A percentile compares a stretch with the other conserved stretches of the same genome.
Conservation (phyloP, 2,113 vertebrate species). For the Amphiprion percula region DNA sequence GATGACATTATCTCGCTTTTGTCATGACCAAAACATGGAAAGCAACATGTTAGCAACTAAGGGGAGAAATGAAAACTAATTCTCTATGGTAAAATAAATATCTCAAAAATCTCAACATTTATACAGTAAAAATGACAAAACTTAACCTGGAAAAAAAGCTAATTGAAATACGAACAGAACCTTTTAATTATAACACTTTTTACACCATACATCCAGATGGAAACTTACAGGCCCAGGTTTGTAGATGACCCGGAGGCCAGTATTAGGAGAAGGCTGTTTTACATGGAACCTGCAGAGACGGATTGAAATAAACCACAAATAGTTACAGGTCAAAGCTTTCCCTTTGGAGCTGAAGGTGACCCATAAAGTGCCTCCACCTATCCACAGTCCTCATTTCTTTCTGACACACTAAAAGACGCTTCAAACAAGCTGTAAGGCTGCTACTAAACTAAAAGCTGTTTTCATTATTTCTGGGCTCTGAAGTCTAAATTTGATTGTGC, state of each 20-base stretch:
- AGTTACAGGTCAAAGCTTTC: constrained; percentile 35
- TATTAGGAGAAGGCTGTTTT: constrained; percentile 87
- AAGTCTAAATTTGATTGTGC: background rate
- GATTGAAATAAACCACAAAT: constrained; percentile 36
- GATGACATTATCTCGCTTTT: no score
- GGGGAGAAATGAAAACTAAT: no score
- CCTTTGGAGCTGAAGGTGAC: constrained; percentile 45
- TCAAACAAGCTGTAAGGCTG: background rate
- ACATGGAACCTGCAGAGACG: constrained; percentile 86
- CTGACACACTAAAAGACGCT: background rate
- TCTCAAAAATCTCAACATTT: no score
- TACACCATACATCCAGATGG: background rate
- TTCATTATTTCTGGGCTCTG: background rate
- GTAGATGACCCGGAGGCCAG: constrained; percentile 89
- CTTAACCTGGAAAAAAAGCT: background rate
- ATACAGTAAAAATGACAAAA: background rate
- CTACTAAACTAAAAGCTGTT: background rate
- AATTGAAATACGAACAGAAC: background rate
- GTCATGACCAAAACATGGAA: no score
- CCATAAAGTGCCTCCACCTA: constrained; percentile 27
- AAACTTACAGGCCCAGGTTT: constrained; percentile 89
- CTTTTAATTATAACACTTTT: background rate
- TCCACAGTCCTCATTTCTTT: constrained; percentile 2
- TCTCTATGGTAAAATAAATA: no score
- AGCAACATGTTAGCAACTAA: no score